phyloP scores from a whole-genome alignment of 2,888 invertebrate species.

The Agonopterix alstromeriana region DNA sequence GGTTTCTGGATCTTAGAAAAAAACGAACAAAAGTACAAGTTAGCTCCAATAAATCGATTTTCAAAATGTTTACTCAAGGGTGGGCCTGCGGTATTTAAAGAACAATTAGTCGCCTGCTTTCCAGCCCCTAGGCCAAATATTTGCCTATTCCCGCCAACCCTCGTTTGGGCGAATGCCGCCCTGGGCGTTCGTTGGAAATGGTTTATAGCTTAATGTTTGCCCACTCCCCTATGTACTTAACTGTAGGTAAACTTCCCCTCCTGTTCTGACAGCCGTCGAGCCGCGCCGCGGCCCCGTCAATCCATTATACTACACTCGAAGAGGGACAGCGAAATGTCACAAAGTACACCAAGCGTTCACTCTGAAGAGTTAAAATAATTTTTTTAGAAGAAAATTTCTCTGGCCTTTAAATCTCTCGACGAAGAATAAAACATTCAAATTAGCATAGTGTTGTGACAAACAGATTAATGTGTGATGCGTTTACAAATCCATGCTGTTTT shows the following conservation, averaged over 20 bases:
- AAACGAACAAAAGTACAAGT: conserved; percentile 35
- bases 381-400: too few relatives aligned
- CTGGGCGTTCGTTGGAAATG: conserved; percentile 55
- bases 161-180: conserved; percentile 55
- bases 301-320: too few relatives aligned
- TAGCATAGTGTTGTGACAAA: conserved; percentile 1
- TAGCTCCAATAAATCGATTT: conserved; percentile 66
- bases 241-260: conserved; percentile 48
- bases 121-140: conserved; percentile 68
- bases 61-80: conserved; percentile 64
- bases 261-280: conserved; percentile 12
- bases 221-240: conserved; percentile 49
- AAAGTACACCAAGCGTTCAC: too few relatives aligned
- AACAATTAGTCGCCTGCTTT: conserved; percentile 73
- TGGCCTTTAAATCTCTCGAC: too few relatives aligned
- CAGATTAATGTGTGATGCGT: too few relatives aligned
- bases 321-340: too few relatives aligned
- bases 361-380: too few relatives aligned
- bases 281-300: too few relatives aligned
- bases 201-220: conserved; percentile 65
- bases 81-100: conserved; percentile 70
- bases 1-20: neutral
- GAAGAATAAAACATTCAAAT: neutral
- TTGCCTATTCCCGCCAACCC: conserved; percentile 73
- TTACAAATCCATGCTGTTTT: conserved; percentile 19